phyloP scores from a whole-genome alignment of 2,113 vertebrate genomes.

The Chelonoidis abingdonii region DNA sequence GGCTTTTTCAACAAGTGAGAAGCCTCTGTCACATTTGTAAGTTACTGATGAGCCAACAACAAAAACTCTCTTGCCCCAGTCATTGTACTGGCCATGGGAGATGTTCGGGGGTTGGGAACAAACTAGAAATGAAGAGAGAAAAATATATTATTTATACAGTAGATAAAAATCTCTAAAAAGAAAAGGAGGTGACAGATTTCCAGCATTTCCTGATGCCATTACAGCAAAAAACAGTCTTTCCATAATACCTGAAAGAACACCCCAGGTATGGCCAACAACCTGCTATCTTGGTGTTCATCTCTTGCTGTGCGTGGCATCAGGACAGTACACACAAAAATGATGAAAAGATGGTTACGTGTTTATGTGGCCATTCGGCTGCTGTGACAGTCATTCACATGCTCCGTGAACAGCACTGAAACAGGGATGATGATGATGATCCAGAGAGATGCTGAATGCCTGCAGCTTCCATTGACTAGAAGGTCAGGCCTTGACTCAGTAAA shows the following conservation, averaged over 20 bases:
- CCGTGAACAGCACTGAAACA: background rate
- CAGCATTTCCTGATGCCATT: background rate
- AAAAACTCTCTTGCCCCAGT: accelerated
- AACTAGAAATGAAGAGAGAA: background rate
- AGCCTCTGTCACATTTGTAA: accelerated
- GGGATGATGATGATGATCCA: background rate
- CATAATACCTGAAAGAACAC: too few species aligned
- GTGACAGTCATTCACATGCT: background rate
- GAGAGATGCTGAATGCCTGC: background rate
- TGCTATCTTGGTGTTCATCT: too few species aligned
- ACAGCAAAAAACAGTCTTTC: too few species aligned
- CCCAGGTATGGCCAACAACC: too few species aligned
- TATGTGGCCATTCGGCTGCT: background rate
- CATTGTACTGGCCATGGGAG: accelerated
- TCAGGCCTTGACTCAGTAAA: background rate
- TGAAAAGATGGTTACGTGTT: too few species aligned
- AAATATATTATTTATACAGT: background rate
- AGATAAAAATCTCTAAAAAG: background rate
- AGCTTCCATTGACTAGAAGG: background rate
- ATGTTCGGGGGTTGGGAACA: background rate
- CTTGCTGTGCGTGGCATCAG: too few species aligned
- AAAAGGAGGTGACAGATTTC: accelerated
- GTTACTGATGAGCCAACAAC: accelerated
- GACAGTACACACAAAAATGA: too few species aligned
- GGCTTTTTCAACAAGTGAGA: accelerated